These are phyloP conservation scores for Octopus sinensis DNA, from an alignment of 1,140 invertebrate genomes.

Conservation along the genomic window DNA sequence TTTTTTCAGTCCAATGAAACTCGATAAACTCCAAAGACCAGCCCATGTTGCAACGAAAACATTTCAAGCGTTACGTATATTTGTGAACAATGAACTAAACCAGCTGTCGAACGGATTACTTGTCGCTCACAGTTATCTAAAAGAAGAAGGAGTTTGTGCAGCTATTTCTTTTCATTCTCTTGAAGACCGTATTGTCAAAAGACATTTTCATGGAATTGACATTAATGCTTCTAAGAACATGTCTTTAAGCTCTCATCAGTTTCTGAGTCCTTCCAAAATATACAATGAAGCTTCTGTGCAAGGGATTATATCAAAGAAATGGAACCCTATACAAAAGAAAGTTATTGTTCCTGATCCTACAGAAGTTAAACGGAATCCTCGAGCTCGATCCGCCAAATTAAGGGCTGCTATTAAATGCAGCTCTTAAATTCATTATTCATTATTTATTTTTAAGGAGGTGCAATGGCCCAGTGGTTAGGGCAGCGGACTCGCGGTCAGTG, in stretches of 20 bases:
- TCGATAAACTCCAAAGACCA: slow-evolving; percentile 73
- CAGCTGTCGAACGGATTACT: slow-evolving; percentile 88
- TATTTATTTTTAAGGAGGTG: too few species aligned
- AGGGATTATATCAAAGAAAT: slow-evolving; percentile 65
- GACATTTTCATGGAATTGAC: slow-evolving; percentile 67
- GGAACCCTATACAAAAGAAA: slow-evolving; percentile 78
- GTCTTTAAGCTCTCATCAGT: slow-evolving; percentile 30
- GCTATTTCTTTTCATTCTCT: slow-evolving; percentile 88
- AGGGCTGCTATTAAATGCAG: slow-evolving; percentile 70
- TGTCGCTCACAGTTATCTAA: slow-evolving; percentile 71
- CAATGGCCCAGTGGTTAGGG: too few species aligned
- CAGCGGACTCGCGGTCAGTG: too few species aligned
- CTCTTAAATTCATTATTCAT: too few species aligned
- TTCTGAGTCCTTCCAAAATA: slow-evolving; percentile 15
- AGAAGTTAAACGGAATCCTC: slow-evolving; percentile 77
- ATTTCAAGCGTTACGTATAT: slow-evolving; percentile 91
- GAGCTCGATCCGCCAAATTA: slow-evolving; percentile 83
- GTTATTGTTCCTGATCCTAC: slow-evolving; percentile 70
- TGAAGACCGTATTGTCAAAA: slow-evolving; percentile 92
- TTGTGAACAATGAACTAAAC: slow-evolving; percentile 96
- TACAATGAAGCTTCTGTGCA: slow-evolving; percentile 59
- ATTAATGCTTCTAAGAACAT: slow-evolving; percentile 35
- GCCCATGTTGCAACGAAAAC: slow-evolving; percentile 84
- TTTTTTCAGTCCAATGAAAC: slow-evolving; percentile 25
- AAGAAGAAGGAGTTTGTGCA: slow-evolving; percentile 75